Percentiles rank a stretch among this genome's conserved stretches.
These are phyloP conservation scores for Manacus vitellinus DNA, from an alignment of 2,113 vertebrate genomes.

Conservation along the genomic window DNA sequence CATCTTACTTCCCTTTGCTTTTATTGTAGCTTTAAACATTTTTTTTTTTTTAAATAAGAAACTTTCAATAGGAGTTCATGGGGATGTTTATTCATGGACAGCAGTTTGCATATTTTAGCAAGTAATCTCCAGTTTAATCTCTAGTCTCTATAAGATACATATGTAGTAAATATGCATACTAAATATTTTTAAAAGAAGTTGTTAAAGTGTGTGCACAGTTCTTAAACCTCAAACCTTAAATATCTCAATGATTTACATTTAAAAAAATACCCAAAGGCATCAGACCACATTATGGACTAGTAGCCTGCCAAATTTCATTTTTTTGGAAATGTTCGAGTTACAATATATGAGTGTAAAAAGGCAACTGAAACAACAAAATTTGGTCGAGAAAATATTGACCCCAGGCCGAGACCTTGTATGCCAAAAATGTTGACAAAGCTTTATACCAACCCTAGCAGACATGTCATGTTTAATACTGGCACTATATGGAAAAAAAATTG, in stretches of 20 bases:
- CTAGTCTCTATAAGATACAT: slow-evolving; percentile 60
- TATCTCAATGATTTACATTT: slow-evolving; percentile 76
- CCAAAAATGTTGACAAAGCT: slow-evolving; percentile 75
- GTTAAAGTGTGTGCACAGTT: slow-evolving; percentile 71
- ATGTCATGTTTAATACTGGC: slow-evolving; percentile 69
- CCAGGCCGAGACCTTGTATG: slow-evolving; percentile 40
- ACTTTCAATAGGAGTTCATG: slow-evolving; percentile 19
- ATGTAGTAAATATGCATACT: slow-evolving; percentile 77
- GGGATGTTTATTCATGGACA: slow-evolving; percentile 61
- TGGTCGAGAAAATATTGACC: slow-evolving; percentile 72
- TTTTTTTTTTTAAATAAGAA: not conserved
- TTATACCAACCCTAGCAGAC: slow-evolving; percentile 66
- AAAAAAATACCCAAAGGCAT: slow-evolving; percentile 78
- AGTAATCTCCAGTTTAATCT: slow-evolving; percentile 72
- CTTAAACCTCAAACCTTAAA: slow-evolving; percentile 77
- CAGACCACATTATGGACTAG: slow-evolving; percentile 74
- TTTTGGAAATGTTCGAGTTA: slow-evolving; percentile 63
- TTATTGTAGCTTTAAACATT: slow-evolving; percentile 32
- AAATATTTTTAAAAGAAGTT: slow-evolving; percentile 75
- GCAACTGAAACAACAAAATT: slow-evolving; percentile 81
- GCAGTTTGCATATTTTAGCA: slow-evolving; percentile 71
- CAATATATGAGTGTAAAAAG: slow-evolving; percentile 60
- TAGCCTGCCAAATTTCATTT: slow-evolving; percentile 70
- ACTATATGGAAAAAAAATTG: slow-evolving; percentile 61
- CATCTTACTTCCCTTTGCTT: slow-evolving; percentile 32